Evolutionary conservation across 2,888 invertebrate genomes (phyloP).

Genomic region (Lepidocyrtinus sp.): DNA sequence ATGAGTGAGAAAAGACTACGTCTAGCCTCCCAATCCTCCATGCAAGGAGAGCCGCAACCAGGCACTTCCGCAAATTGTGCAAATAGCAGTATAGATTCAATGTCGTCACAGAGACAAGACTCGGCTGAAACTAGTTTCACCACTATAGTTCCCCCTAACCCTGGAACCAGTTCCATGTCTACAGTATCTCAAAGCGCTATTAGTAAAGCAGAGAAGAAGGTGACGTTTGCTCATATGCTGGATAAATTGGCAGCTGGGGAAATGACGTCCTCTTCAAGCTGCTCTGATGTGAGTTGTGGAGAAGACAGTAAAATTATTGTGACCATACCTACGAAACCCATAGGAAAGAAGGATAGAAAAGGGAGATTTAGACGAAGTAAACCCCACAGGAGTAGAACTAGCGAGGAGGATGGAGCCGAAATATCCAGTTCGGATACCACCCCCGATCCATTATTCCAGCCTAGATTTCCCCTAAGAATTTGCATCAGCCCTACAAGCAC

Average conservation of each 20-base stretch:
- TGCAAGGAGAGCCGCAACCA: slow-evolving; percentile 58
- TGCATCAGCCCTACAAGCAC: slow-evolving; percentile 70
- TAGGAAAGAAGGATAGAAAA: slow-evolving; percentile 67
- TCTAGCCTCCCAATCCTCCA: slow-evolving; percentile 66
- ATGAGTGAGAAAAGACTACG: slow-evolving; percentile 78
- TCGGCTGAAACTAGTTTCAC: slow-evolving; percentile 67
- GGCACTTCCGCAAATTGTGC: slow-evolving; percentile 17
- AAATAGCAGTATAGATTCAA: slow-evolving; percentile 39
- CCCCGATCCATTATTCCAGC: slow-evolving; percentile 67
- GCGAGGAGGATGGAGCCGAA: slow-evolving; percentile 74
- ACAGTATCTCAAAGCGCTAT: slow-evolving; percentile 40
- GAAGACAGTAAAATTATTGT: slow-evolving; percentile 68
- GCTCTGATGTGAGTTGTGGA: slow-evolving; percentile 70
- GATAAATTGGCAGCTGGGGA: slow-evolving; percentile 70
- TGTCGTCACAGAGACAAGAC: slow-evolving; percentile 28
- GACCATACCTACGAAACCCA: slow-evolving; percentile 55
- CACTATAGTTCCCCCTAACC: slow-evolving; percentile 25
- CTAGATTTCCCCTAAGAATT: slow-evolving; percentile 73
- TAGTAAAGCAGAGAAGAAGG: slow-evolving; percentile 70
- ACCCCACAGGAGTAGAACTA: slow-evolving; percentile 84
- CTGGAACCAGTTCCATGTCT: slow-evolving; percentile 9
- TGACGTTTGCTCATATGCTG: slow-evolving; percentile 72
- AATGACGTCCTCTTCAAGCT: slow-evolving; percentile 76
- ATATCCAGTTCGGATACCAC: slow-evolving; percentile 79
- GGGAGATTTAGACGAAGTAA: slow-evolving; percentile 72